These are phyloP conservation scores for Notothenia rossii DNA, from an alignment of 2,113 vertebrate species.

Conservation along the genomic window DNA sequence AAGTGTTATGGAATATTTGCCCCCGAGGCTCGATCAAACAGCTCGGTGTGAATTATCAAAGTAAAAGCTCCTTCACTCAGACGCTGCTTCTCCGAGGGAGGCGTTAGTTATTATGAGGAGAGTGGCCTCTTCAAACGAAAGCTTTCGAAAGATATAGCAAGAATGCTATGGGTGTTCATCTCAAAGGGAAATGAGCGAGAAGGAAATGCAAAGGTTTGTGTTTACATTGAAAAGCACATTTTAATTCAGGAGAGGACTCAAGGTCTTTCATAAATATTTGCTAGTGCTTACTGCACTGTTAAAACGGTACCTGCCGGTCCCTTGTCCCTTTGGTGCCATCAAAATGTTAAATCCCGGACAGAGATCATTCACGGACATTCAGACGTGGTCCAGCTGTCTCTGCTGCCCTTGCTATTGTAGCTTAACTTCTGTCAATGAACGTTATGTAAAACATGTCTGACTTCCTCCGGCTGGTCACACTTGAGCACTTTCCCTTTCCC, in stretches of 20 bases:
- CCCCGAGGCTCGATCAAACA: constrained; percentile 70
- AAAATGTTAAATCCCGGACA: constrained; percentile 19
- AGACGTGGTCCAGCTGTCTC: neutral
- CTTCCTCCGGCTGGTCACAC: constrained; percentile 17
- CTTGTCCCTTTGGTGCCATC: neutral
- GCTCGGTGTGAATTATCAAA: constrained; percentile 61
- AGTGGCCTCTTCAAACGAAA: constrained; percentile 49
- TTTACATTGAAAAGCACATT: constrained; percentile 1
- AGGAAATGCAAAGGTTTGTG: constrained; percentile 7
- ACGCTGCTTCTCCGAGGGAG: constrained; percentile 32
- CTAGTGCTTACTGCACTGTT: neutral
- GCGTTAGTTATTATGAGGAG: constrained; percentile 37
- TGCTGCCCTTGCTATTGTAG: neutral
- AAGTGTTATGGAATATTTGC: constrained; percentile 59
- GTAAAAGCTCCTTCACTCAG: constrained; percentile 57
- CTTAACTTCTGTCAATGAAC: neutral
- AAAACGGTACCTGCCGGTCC: neutral
- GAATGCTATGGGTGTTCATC: constrained; percentile 1
- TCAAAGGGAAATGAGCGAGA: constrained; percentile 16
- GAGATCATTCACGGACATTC: constrained; percentile 13
- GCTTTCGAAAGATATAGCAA: constrained; percentile 41
- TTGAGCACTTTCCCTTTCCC: constrained; percentile 30
- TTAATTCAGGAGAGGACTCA: neutral
- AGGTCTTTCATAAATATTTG: constrained; percentile 20
- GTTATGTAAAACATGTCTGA: neutral